These are phyloP conservation scores for Gari tellinella DNA, from an alignment of 2,888 invertebrate genomes.

Conservation along the genomic window DNA sequence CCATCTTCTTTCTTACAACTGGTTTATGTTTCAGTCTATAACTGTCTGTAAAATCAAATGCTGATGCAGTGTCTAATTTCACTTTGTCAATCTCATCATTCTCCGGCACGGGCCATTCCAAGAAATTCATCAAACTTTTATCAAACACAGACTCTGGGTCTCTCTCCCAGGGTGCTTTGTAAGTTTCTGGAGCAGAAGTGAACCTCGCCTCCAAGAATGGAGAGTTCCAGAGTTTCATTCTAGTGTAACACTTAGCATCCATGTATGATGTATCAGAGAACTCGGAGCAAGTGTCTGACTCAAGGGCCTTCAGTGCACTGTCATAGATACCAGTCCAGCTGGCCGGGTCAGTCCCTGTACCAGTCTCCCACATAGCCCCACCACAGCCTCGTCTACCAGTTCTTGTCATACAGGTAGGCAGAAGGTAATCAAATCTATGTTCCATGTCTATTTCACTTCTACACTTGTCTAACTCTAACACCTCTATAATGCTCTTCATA, in stretches of 20 bases:
- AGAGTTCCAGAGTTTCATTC: constrained; percentile 45
- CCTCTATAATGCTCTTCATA: too few relatives aligned
- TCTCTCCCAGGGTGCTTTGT: constrained; percentile 38
- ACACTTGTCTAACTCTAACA: too few relatives aligned
- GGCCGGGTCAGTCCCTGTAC: not conserved
- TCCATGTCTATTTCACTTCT: constrained; percentile 16
- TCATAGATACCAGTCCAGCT: constrained; percentile 39
- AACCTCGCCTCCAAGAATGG: constrained; percentile 33
- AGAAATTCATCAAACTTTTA: constrained; percentile 50
- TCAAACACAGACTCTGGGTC: constrained; percentile 39
- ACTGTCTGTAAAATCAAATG: too few relatives aligned
- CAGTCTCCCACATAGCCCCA: not conserved
- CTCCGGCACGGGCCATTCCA: constrained; percentile 42
- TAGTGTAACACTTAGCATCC: constrained; percentile 47
- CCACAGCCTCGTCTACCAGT: not conserved
- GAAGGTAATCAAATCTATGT: constrained; percentile 46
- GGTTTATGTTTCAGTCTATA: too few relatives aligned
- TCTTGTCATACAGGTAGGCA: constrained; percentile 48
- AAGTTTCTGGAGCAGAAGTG: constrained; percentile 29
- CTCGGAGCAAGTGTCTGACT: constrained; percentile 58
- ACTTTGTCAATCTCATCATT: not conserved
- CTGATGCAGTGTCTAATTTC: too few relatives aligned
- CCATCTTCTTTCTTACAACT: too few relatives aligned
- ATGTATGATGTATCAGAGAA: constrained; percentile 50
- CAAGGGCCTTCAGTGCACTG: constrained; percentile 43